phyloP scores from a whole-genome alignment of 2,113 vertebrate species.

The Chaetorhynchus papuensis region DNA sequence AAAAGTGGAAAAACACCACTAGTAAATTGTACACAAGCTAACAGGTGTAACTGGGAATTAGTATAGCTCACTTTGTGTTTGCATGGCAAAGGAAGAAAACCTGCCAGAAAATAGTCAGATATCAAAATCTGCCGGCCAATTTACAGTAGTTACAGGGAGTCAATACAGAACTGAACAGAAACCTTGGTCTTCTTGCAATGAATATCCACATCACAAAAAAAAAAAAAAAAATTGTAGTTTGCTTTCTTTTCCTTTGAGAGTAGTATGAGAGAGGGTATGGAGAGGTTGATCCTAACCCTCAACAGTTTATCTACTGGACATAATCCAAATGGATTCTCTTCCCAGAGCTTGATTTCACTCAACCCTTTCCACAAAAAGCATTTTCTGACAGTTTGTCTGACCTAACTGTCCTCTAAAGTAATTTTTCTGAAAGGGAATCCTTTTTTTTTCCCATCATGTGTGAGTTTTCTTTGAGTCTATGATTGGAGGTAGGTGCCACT shows the following conservation, averaged over 20 bases:
- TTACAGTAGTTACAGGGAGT: not conserved
- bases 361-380: not conserved
- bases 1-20: not conserved
- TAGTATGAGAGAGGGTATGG: not conserved
- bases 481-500: not conserved
- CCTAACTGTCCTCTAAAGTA: not conserved
- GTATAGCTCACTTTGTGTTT: not conserved
- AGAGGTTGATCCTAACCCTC: rapidly evolving
- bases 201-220: not conserved
- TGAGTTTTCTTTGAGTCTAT: not conserved
- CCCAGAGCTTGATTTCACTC: not conserved
- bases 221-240: not conserved
- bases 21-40: not conserved
- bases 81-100: not conserved
- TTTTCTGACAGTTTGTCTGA: not conserved
- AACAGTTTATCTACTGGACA: not conserved
- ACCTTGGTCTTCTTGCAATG: not conserved
- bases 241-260: not conserved
- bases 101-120: not conserved
- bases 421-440: not conserved
- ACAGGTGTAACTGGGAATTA: not conserved
- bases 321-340: not conserved
- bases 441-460: not conserved
- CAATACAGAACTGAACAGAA: not conserved
- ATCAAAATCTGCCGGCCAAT: not conserved